Percentiles rank a stretch among this genome's conserved stretches.
Conservation (phyloP, 2,888 invertebrate species). For the Micropterix aruncella region DNA sequence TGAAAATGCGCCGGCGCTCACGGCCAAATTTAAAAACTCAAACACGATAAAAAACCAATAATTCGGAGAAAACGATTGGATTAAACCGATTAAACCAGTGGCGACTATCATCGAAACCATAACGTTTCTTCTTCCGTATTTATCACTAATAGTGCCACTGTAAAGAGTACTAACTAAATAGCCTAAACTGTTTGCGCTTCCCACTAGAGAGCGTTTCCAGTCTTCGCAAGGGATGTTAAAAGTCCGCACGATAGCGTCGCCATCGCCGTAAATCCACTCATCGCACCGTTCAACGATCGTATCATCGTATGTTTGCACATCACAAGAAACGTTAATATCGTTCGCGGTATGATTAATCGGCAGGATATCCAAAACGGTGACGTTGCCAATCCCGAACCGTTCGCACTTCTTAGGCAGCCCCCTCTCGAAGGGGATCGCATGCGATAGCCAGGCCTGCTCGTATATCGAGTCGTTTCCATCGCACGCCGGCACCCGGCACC, state of each 20-base stretch:
- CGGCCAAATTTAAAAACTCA: neutral
- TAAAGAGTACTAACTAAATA: neutral
- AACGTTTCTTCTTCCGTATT: neutral
- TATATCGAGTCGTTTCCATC: neutral
- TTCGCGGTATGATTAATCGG: constrained; percentile 10
- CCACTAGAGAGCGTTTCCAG: neutral
- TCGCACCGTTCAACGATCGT: neutral
- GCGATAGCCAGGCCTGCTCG: neutral
- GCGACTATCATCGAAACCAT: neutral
- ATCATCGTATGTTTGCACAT: neutral
- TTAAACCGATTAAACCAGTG: neutral
- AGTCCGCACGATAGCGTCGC: neutral
- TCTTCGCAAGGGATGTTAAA: neutral
- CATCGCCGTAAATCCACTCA: neutral
- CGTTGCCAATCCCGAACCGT: neutral
- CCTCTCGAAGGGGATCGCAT: neutral
- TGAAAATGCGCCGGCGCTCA: neutral
- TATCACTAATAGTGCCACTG: neutral
- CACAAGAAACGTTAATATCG: constrained; percentile 10
- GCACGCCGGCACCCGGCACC: neutral
- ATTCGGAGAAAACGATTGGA: neutral
- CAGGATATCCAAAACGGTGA: neutral
- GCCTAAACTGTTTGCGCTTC: neutral
- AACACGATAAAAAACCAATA: neutral
- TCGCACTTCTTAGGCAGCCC: neutral